phyloP scores from a whole-genome alignment of 2,888 invertebrate genomes.

The Tetramorium bicarinatum region DNA sequence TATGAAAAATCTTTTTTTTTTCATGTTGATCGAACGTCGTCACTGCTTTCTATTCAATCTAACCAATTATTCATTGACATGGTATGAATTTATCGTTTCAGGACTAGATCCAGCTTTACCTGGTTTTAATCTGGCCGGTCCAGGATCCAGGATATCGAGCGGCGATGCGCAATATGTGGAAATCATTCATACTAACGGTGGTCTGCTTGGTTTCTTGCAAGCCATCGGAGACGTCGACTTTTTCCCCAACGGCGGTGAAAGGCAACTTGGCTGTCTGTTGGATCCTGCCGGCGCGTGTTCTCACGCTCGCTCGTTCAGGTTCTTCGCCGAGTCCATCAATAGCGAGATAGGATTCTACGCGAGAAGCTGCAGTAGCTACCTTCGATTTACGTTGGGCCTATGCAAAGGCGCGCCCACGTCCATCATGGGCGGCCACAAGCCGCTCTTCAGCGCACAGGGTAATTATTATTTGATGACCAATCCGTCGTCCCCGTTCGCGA shows the following conservation, averaged over 20 bases:
- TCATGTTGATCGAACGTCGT: neutral
- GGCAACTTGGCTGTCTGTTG: constrained; percentile 76
- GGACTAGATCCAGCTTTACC: constrained; percentile 85
- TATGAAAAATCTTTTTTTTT: neutral
- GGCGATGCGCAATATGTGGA: constrained; percentile 84
- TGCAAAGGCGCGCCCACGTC: constrained; percentile 50
- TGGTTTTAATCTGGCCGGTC: constrained; percentile 74
- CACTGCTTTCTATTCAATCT: neutral
- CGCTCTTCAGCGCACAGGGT: constrained; percentile 59
- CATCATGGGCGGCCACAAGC: constrained; percentile 71
- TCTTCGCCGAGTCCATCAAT: constrained; percentile 82
- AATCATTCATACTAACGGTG: constrained; percentile 85
- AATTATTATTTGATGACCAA: constrained; percentile 76
- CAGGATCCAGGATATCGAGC: constrained; percentile 79
- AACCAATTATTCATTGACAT: neutral
- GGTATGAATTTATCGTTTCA: constrained; percentile 59
- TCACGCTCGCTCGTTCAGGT: constrained; percentile 78
- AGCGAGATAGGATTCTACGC: constrained; percentile 70
- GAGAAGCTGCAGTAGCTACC: constrained; percentile 56
- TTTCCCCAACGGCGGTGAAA: constrained; percentile 84
- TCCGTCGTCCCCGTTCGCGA: constrained; percentile 73
- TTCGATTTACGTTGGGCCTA: constrained; percentile 42
- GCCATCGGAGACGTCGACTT: constrained; percentile 58
- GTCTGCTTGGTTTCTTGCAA: constrained; percentile 79
- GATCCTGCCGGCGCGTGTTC: constrained; percentile 79